Base-by-base conservation (phyloP, 2,113 vertebrate genomes). In the Motacilla tschutschensis region DNA sequence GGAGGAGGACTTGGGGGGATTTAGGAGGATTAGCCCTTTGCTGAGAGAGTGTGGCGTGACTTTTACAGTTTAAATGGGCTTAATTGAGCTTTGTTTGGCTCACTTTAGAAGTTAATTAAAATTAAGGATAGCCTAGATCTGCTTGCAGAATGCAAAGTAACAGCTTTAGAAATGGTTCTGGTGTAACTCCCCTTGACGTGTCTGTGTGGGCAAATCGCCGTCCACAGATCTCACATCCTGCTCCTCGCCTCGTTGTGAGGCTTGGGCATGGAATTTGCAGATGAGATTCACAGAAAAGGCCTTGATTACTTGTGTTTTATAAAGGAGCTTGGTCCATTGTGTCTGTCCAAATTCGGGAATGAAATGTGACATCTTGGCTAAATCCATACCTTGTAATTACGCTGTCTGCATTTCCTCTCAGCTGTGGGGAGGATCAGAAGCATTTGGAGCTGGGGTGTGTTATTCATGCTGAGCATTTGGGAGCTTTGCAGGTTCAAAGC, bases 311-410 rank as follows among this genome's bases (percentile, higher is more conserved):
- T 88, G 40, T 88, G 47, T 54, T 65, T 90, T 74, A 22, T 73
- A 57, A 66, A 84, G 67, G 41, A 87, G 76, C 87, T 87, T 44
- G 89, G 76, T 72, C 82, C 60, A 64, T 92, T 93, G 72, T 90
- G 82, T 55, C 84, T 88, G 41, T 54, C 76, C 65, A 67, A 91
- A 79, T 60, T 44, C 44, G 48, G 81, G 63, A 83, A 65, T 17
- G 57, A 88, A 92, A 86, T 74, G 78, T 83, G 88, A 77, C 90
- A 67, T 90, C 72, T 87, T 91, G 70, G 75, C 78, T 94, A 31
- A 76, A 79, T 73, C 82, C 81, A 62, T 79, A 79, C 92, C 87
- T 93, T 90, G 76, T 94, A 93, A 93, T 95, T 94, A 91, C 3
- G 6, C 67, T 59, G 83, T 92, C 86, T 94, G 79, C 59, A 38